Base-by-base conservation (phyloP, 2,113 vertebrate species). In the Narcine bancroftii region DNA sequence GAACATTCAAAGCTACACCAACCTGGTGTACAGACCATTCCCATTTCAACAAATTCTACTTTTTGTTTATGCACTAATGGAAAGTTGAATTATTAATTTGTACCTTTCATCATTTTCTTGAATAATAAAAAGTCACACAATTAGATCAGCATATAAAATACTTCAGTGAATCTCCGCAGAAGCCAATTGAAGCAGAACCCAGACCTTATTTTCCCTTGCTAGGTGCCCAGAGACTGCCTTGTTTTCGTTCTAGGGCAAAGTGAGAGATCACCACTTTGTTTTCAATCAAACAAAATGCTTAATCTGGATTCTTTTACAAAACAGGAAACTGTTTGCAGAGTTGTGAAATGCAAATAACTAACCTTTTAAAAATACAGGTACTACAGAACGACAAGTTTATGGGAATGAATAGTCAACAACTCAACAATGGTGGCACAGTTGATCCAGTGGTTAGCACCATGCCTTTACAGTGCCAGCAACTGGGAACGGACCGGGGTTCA, bases 261-360 rank as follows among this genome's bases (percentile, higher is more conserved):
- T 47, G 42, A 79, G 10, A 26, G 76, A 7, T 47, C 76, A 47
- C 76, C 76, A 3, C 56, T 21, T 19, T 21, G 5, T 60, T n/a
- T 36, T 33, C 6, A 1, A 53, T 13, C 81, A 60, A 15, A 85
- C 17, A 19, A 56, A 83, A 83, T 56, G 50, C n/a, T 15, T 10
- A 87, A 36, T 29, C 33, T 33, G n/a, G 36, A 2, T 36, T 17
- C n/a, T n/a, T 19, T 87, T 36, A 60, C 29, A 36, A 63, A 87
- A 53, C 42, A 33, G 79, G 47, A 83, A 60, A 87, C 53, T 60
- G 81, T 19, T 39, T 29, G 15, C 33, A 60, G 50, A 56, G 33
- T 36, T 87, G 53, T 87, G 33, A 87, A 63, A 87, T 63, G 81
- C 13, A 87, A 87, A 83, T 56, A 50, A 83, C 11, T 53, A 56